Evolutionary conservation across 2,113 vertebrate genomes (phyloP).

Genomic region (Noturus placidus): DNA sequence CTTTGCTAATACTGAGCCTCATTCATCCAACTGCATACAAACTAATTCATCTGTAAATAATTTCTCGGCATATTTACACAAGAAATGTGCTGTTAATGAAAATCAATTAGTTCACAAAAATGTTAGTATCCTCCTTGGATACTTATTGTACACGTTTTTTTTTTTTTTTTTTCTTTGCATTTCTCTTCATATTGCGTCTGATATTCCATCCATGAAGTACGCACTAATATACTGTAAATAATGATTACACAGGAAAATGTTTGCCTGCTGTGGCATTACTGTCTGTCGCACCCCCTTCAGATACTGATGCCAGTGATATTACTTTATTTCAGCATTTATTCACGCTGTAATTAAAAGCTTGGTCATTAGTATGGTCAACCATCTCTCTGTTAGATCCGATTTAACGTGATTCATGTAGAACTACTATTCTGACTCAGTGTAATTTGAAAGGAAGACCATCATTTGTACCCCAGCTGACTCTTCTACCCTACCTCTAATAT

Average conservation of each 20-base stretch:
- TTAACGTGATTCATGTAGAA: not conserved
- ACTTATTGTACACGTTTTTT: not conserved
- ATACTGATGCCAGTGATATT: too few species aligned
- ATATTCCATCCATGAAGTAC: not conserved
- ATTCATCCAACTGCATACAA: not conserved
- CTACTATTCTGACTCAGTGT: not conserved
- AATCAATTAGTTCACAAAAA: not conserved
- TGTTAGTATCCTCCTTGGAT: not conserved
- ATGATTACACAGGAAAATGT: too few species aligned
- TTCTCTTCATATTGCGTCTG: not conserved
- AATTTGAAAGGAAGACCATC: conserved; percentile 32
- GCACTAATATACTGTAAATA: not conserved
- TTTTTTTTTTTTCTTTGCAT: not conserved
- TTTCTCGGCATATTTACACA: not conserved
- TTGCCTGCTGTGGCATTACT: too few species aligned
- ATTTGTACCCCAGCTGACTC: conserved; percentile 18
- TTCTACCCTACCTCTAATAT: conserved; percentile 17
- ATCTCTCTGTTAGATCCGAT: not conserved
- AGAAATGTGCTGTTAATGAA: not conserved
- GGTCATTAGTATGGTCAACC: not conserved
- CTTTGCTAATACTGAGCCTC: not conserved
- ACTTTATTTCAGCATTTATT: not conserved
- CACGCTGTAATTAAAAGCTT: not conserved
- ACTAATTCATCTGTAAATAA: not conserved
- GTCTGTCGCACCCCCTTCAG: too few species aligned